Percentiles rank a stretch among this genome's conserved stretches.
Evolutionary conservation across 23 tunicate species (phyloP).

Genomic region (Aplidium turbinatum): DNA sequence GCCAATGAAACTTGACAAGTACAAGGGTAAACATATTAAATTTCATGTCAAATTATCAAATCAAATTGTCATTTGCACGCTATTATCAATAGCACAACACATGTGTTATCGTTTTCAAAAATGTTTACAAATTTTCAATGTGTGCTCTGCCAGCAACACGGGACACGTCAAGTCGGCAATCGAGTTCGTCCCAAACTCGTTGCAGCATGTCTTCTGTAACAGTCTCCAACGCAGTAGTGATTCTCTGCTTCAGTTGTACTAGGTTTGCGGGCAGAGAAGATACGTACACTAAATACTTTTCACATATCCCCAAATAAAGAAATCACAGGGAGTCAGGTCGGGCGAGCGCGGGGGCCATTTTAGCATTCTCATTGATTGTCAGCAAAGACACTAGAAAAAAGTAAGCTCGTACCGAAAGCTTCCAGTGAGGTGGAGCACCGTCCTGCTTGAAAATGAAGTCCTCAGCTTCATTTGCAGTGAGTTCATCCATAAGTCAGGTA

Average conservation of each 20-base stretch:
- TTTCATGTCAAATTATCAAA: too few species aligned
- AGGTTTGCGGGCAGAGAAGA: slow-evolving; percentile 18
- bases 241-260: slow-evolving; percentile 13
- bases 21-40: too few species aligned
- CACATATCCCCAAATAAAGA: slow-evolving; percentile 8
- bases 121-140: too few species aligned
- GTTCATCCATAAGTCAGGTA: slow-evolving; percentile 23
- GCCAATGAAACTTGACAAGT: too few species aligned
- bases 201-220: slow-evolving; percentile 32
- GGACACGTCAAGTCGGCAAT: slow-evolving; percentile 27
- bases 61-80: too few species aligned
- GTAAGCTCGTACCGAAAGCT: too few species aligned
- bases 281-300: slow-evolving; percentile 8
- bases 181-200: slow-evolving; percentile 29
- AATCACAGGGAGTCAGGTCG: slow-evolving; percentile 26
- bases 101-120: too few species aligned
- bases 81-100: too few species aligned
- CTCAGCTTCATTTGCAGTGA: slow-evolving; percentile 28
- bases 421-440: too few species aligned
- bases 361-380: too few species aligned
- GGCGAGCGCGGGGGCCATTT: slow-evolving; percentile 28
- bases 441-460: too few species aligned
- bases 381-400: too few species aligned
- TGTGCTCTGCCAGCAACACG: slow-evolving; percentile 19
- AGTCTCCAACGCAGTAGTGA: slow-evolving; percentile 24